Conservation (phyloP, 2,113 vertebrate species). For the Phrynocephalus versicolor region DNA sequence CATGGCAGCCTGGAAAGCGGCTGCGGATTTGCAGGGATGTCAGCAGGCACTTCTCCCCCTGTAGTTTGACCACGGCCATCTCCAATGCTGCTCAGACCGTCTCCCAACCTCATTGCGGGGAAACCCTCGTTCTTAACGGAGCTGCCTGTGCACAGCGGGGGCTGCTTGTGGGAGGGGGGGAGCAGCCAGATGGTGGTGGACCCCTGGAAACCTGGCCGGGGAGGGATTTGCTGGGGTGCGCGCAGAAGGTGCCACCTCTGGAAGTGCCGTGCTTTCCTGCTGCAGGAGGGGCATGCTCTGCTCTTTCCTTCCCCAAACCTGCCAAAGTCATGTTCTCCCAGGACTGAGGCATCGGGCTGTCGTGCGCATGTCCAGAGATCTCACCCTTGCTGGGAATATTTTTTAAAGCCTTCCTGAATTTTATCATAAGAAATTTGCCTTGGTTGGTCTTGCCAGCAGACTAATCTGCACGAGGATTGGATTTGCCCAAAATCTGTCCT, state of each 20-base stretch:
- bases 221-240: background rate
- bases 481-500: background rate
- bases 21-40: background rate
- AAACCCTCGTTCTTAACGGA: background rate
- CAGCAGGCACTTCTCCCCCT: accelerated
- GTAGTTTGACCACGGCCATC: accelerated
- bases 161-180: too few relatives aligned
- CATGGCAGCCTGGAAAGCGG: accelerated
- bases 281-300: too few relatives aligned
- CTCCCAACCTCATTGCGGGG: background rate
- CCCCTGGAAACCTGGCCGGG: background rate
- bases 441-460: background rate
- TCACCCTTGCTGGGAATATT: too few relatives aligned
- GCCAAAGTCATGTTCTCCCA: conserved; percentile 5
- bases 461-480: background rate
- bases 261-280: too few relatives aligned
- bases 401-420: too few relatives aligned
- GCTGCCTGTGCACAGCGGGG: accelerated
- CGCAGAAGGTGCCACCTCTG: background rate
- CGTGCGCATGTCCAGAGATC: accelerated
- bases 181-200: background rate
- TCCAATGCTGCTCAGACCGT: background rate
- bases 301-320: conserved; percentile 47
- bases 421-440: too few relatives aligned
- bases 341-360: background rate